Evolutionary conservation across 64 coral and sea anemone genomes (phyloP), one percentile per base, ranked within the genome.

Genomic region (Hydrozoanthus tunicans): DNA sequence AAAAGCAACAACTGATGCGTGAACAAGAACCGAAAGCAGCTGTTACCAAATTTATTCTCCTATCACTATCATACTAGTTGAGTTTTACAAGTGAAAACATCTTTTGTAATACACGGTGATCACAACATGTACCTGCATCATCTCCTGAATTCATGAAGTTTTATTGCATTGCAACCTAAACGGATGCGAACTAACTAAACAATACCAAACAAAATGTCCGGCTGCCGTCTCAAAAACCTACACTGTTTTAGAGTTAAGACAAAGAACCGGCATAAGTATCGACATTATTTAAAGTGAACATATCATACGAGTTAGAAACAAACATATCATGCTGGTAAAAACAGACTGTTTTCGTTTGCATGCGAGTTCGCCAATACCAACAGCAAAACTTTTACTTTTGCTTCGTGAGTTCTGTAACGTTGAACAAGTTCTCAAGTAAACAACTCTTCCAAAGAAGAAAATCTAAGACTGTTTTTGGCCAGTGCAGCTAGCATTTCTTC

Each of bases 271-370:
- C 79, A n/a, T 61, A 82, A 82, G 56, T 82, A 61, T 82, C 80
- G 56, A 82, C 80, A 82, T 82, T 82, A 82, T 82, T 62, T 82
- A 82, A 82, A 82, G 12, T 62, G 80, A 82, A 82, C 80, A 82
- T 82, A 82, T 81, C 79, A 81, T 82, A 82, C 80, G 63, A 82
- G 80, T 82, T 17, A 27, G 80, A 62, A 62, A 82, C 80, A 82
- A 82, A 58, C 57, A 82, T 82, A 59, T 81, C 53, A 82, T 82
- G 80, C 80, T 62, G 63, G 26, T 63, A 82, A 59, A 82, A 82
- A 82, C 79, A 82, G 80, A 82, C 80, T 82, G 80, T 82, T 82
- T 82, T 82, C 80, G 80, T 82, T 17, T 82, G 80, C 80, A 61
- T 62, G 77, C 77, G 52, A 79, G 77, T 79, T 79, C 54, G 56